Evolutionary conservation across 2,797 vertebrate genomes (phyloP), one percentile per base, ranked within the genome.

Genomic region (Mallotus villosus): DNA sequence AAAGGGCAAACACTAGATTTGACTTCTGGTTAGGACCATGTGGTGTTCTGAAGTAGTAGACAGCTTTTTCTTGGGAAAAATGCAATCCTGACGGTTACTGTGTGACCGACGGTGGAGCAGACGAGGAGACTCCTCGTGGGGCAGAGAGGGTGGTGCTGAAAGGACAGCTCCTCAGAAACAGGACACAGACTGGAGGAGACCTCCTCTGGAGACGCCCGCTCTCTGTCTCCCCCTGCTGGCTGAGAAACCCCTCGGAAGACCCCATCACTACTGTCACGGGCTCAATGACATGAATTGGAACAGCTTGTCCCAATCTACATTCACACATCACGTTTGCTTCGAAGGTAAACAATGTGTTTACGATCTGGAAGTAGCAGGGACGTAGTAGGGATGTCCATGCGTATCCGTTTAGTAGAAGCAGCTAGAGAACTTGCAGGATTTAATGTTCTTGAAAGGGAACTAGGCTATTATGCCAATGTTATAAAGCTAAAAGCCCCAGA

Each of bases 161-260:
- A 22, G 91, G 86, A 94, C 91, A 94, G 93, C 90, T 92, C 91
- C 92, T 73, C 17, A 71, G 70, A 25, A 58, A 46, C 53, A 17
- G 1, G 17, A 29, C 14, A 71, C 32, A n/a, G 51, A 17, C 19
- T 51, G 49, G 49, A n/a, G 1, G 19, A 29, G 19, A 75, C 32
- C 24, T 27, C 32, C 2, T 49, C 37, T 37, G 49, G 29, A 71
- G 32, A 64, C 1, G 19, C 74, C 72, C 72, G 80, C 79, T 81
- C 84, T 81, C 69, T 67, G 72, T 57, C 46, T 72, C 90, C 88
- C 84, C 79, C 90, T 87, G 82, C 79, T 86, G 87, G 69, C 68
- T 68, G 72, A 7, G 79, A 49, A 16, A 25, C 68, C 68, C 71
- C 17, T n/a, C 4, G 4, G 51, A 0, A n/a, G 4, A 4, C 4